Percentiles rank a stretch among this genome's conserved stretches.
These are phyloP conservation scores for Epinephelus cyanopodus DNA, from an alignment of 2,113 vertebrate genomes.

Conservation along the genomic window DNA sequence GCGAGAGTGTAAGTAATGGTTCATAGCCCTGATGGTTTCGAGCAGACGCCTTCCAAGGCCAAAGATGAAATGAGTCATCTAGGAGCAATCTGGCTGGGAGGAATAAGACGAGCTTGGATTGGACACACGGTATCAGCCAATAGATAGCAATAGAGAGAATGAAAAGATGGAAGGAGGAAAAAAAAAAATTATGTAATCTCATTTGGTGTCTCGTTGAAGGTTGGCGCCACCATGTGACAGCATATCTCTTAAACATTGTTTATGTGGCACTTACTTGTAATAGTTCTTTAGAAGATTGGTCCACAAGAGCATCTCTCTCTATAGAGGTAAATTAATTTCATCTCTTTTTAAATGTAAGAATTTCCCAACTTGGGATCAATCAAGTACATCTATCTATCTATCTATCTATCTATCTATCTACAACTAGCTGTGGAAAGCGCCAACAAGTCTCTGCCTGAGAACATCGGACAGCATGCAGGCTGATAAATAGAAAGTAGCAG, in stretches of 20 bases:
- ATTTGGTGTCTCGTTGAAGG: conserved; percentile 46
- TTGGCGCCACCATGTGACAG: conserved; percentile 74
- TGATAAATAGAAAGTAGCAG: background rate
- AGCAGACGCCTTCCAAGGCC: conserved; percentile 71
- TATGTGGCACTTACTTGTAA: background rate
- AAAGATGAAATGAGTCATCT: conserved; percentile 77
- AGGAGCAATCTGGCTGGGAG: conserved; percentile 61
- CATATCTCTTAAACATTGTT: conserved; percentile 2
- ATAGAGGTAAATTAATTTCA: too few relatives aligned
- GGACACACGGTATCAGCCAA: conserved; percentile 35
- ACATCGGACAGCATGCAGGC: background rate
- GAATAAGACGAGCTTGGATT: conserved; percentile 45
- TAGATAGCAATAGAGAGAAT: conserved; percentile 36
- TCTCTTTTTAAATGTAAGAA: background rate
- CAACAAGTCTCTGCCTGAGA: background rate
- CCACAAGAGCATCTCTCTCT: background rate
- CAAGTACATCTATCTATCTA: too few relatives aligned
- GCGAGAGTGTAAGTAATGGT: conserved; percentile 64
- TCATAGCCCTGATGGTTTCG: conserved; percentile 69
- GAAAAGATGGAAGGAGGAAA: conserved; percentile 27
- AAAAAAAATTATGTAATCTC: conserved; percentile 41
- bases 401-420: too few relatives aligned
- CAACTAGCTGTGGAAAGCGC: background rate
- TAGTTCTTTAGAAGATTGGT: background rate
- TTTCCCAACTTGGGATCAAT: too few relatives aligned